Base-by-base conservation (phyloP, 2,797 vertebrate genomes). In the Sebastiscus albofasciatus region DNA sequence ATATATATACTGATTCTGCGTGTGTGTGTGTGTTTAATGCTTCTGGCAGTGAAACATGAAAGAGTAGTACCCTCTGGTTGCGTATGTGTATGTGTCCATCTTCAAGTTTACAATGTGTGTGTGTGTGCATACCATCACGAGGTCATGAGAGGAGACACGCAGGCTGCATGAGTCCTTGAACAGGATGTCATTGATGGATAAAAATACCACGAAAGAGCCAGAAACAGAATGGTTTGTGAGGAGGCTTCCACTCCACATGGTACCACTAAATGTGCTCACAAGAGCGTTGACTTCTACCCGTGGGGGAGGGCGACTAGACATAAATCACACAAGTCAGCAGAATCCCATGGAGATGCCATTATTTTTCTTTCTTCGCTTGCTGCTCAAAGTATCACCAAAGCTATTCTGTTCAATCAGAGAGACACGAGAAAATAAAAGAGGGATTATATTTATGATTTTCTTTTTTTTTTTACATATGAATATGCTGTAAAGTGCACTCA, bases 241-340 rank as follows among this genome's bases (percentile, higher is more conserved):
- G 65, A 71, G 42, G 46, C 75, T n/a, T 80, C 59, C 33, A 65
- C 49, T 82, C 73, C 75, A 77, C 82, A 74, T 73, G 64, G 67
- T 49, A 76, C 81, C 77, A 34, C 11, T 74, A 68, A 82, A 76
- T 67, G 79, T 82, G 75, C 46, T 81, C 83, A 73, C 2, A 76
- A 33, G 72, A 55, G 84, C 56, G 0, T 72, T 72, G 65, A 36
- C 65, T 79, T 79, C 65, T 82, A 87, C 84, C 89, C 88, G 77
- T 72, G 85, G 85, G 89, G 90, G 86, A 81, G 72, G 82, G 58
- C 2, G 2, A 61, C 70, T 4, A n/a, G 72, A 74, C 55, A 90
- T 92, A 92, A 90, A 91, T 94, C 91, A 93, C 68, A 49, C 61
- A 31, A 78, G 79, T 91, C 90, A 87, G 87, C 87, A 83, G 65